A percentile compares a stretch with the other conserved stretches of the same genome.
Conservation (phyloP, 23 tunicate genomes). For the Trididemnum nubilum region DNA sequence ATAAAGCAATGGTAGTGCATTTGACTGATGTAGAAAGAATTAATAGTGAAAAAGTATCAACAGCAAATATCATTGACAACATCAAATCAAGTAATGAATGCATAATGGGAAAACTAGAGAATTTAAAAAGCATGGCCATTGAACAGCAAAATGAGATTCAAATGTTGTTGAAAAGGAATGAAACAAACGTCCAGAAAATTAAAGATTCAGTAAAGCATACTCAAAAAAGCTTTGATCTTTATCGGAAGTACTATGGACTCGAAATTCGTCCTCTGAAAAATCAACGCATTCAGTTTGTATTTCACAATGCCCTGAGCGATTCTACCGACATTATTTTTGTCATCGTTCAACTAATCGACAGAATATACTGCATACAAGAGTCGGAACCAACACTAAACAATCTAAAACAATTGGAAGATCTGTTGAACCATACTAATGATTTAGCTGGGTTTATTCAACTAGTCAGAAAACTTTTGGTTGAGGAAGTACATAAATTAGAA, state of each 20-base stretch:
- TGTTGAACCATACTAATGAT: constrained; percentile 60
- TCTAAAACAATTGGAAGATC: constrained; percentile 38
- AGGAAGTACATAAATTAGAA: too few species aligned
- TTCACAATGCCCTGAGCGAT: constrained; percentile 30
- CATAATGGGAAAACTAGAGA: background rate
- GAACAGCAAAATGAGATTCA: background rate
- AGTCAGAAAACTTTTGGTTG: constrained; percentile 9
- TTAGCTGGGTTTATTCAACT: constrained; percentile 61
- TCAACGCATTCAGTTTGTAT: constrained; percentile 63
- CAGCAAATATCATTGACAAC: background rate
- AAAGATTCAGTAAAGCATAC: too few species aligned
- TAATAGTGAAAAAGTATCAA: too few species aligned
- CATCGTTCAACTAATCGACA: constrained; percentile 42
- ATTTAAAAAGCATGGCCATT: background rate
- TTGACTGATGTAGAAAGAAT: background rate
- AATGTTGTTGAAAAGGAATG: too few species aligned
- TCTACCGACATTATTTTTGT: constrained; percentile 42
- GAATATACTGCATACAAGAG: constrained; percentile 40
- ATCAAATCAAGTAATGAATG: background rate
- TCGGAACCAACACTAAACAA: constrained; percentile 45
- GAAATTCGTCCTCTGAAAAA: constrained; percentile 45
- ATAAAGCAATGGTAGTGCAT: background rate
- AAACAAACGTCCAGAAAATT: too few species aligned
- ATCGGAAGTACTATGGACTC: constrained; percentile 46
- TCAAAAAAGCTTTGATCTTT: background rate